Conservation (phyloP, 1,140 invertebrate genomes). For the Argopecten irradians region DNA sequence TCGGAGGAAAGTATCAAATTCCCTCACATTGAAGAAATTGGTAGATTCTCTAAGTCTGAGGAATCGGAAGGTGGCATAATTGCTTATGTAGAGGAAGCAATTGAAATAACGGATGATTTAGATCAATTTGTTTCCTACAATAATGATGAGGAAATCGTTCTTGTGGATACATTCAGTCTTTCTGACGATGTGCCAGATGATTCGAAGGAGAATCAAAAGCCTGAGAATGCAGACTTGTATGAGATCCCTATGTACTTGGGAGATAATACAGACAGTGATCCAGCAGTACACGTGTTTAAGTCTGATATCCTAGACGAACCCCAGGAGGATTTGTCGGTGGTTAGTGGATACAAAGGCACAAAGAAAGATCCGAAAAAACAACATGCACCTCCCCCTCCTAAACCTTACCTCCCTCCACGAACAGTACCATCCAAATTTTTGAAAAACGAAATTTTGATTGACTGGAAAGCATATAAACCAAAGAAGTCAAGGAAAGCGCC, state of each 20-base stretch:
- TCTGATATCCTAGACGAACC: neutral
- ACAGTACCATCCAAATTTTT: neutral
- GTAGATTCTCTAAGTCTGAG: neutral
- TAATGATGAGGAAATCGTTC: neutral
- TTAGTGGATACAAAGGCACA: conserved; percentile 51
- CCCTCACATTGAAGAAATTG: neutral
- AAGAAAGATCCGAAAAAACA: conserved; percentile 41
- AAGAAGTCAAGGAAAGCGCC: conserved; percentile 37
- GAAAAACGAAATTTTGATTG: neutral
- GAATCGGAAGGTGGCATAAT: neutral
- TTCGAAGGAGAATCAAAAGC: neutral
- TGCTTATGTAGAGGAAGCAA: neutral
- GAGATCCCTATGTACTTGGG: neutral
- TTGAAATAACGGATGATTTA: neutral
- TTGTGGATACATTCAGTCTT: neutral
- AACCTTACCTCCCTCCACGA: neutral
- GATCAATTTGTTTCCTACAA: neutral
- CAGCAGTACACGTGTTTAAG: neutral
- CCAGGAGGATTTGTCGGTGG: conserved; percentile 41
- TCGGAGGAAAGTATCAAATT: neutral
- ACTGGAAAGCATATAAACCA: conserved; percentile 33
- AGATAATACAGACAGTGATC: neutral
- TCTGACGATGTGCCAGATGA: neutral
- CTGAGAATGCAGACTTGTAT: neutral
- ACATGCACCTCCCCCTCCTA: conserved; percentile 35